Evolutionary conservation across 2,888 invertebrate species (phyloP).

Genomic region (Eupithecia subfuscata): DNA sequence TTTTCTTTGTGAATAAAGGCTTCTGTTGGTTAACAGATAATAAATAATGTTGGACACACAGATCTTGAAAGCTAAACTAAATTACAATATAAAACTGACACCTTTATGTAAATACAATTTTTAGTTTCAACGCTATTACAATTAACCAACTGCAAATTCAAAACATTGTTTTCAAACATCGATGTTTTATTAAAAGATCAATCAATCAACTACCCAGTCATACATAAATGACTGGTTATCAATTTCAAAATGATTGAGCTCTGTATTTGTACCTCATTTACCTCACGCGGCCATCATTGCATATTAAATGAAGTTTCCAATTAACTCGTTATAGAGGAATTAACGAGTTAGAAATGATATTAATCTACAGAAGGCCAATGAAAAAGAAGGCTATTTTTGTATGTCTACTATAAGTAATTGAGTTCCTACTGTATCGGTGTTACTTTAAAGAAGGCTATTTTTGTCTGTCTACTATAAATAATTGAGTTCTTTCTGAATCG

Average conservation of each 20-base stretch:
- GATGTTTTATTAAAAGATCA: not conserved
- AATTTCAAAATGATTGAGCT: conserved; percentile 22
- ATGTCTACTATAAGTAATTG: not conserved
- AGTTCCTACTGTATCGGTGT: not conserved
- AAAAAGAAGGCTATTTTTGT: not conserved
- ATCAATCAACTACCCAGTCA: not conserved
- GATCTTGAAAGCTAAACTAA: too few relatives aligned
- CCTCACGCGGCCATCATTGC: conserved; percentile 32
- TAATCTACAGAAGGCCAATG: not conserved
- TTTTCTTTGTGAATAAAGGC: too few relatives aligned
- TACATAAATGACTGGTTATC: not conserved
- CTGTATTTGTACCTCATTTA: conserved; percentile 21
- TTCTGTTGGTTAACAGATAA: too few relatives aligned
- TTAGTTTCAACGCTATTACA: too few relatives aligned
- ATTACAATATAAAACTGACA: too few relatives aligned
- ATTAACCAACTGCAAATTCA: not conserved
- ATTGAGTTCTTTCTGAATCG: not conserved
- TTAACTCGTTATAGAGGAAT: conserved; percentile 41
- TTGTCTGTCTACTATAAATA: not conserved
- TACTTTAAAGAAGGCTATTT: not conserved
- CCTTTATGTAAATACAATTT: too few relatives aligned
- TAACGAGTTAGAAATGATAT: conserved; percentile 34
- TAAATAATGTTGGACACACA: too few relatives aligned
- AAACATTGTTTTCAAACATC: not conserved
- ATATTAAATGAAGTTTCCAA: conserved; percentile 36